Base-by-base conservation (phyloP, 2,113 vertebrate genomes). In the Neodon shergylaensis region DNA sequence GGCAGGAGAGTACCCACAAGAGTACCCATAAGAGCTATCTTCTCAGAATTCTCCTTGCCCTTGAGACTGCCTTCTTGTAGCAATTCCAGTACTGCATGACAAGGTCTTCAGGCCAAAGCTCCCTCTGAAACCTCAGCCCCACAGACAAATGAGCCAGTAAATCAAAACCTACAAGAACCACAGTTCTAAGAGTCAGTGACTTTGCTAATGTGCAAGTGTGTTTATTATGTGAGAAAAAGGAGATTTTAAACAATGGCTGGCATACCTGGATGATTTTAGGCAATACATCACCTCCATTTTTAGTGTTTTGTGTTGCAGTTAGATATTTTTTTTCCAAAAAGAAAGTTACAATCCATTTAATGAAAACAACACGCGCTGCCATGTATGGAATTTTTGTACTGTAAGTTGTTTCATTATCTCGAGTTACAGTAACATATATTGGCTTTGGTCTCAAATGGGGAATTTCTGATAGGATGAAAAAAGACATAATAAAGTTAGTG, bases 261-360 rank as follows among this genome's bases (percentile, higher is more conserved):
- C 98, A 91, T 96, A 99, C 99, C 99, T 99, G 99, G 97, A 99
- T 99, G 95, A 99, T 99, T 98, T 99, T 99, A 95, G 99, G 99
- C 90, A 99, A 98, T 95, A 99, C 97, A 90, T 99, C 99, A 26
- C 98, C 99, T 98, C 99, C 99, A 72, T 99, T 99, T 98, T 99
- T 99, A 94, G 99, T 97, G 97, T 97, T 99, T 96, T 99, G 99
- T 96, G 98, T 96, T 97, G 99, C 96, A 98, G 99, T 98, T 97
- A 99, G 97, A 70, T 99, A 99, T 98, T 99, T 99, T 98, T 99
- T 99, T 98, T 99, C 99, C 97, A 99, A 99, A 99, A 99, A 99
- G 98, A 99, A 99, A 95, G 99, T 99, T 98, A 99, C 99, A 54
- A 99, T 98, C 99, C 99, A 99, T 96, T 99, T 99, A 98, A 99